phyloP scores from a whole-genome alignment of 1,140 invertebrate genomes.

The Pseudomyrmex pallidus region DNA sequence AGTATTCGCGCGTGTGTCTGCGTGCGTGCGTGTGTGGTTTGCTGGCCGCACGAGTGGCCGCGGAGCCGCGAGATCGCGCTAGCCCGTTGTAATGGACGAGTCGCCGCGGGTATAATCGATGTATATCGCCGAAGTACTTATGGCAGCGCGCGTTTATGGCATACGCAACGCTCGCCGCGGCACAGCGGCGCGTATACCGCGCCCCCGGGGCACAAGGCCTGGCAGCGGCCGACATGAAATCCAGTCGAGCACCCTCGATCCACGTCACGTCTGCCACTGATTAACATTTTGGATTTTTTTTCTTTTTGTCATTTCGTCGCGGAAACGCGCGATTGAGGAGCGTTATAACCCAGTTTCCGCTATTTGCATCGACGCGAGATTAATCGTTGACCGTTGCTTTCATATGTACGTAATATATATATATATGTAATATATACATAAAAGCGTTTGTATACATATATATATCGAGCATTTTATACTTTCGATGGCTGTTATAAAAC shows the following conservation, averaged over 20 bases:
- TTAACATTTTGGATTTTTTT: conserved; percentile 59
- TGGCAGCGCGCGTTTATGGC: conserved; percentile 74
- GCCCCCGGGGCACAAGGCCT: conserved; percentile 30
- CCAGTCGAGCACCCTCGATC: conserved; percentile 70
- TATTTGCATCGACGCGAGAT: conserved; percentile 34
- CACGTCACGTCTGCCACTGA: conserved; percentile 73
- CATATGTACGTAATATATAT: neutral
- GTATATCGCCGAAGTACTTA: conserved; percentile 72
- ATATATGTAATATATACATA: neutral
- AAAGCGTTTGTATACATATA: neutral
- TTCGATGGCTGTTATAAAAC: conserved; percentile 17
- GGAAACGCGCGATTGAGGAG: conserved; percentile 19
- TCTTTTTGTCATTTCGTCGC: conserved; percentile 16
- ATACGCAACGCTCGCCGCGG: conserved; percentile 50
- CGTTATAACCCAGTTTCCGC: conserved; percentile 55
- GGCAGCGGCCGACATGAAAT: conserved; percentile 73
- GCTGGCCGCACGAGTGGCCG: conserved; percentile 61
- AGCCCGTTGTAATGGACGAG: conserved; percentile 71
- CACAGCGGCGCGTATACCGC: too few relatives aligned
- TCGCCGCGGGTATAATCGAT: conserved; percentile 58
- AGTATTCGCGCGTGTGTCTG: neutral
- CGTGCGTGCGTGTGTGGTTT: conserved; percentile 10
- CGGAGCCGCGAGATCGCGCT: conserved; percentile 48
- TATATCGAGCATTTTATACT: too few relatives aligned
- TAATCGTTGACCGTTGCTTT: neutral